Base-by-base conservation (phyloP, 2,888 invertebrate species). In the Tipula unca region DNA sequence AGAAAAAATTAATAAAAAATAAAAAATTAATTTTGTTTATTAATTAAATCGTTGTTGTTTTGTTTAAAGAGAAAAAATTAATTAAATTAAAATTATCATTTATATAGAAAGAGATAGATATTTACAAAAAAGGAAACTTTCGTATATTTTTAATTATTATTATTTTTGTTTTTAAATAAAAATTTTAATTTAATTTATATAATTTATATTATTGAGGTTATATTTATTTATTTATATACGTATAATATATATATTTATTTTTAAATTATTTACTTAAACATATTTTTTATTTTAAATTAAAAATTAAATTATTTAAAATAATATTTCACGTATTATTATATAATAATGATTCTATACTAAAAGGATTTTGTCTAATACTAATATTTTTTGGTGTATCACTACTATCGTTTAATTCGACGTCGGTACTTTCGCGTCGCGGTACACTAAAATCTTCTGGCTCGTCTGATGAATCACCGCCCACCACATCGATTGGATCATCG, bases 301-400 rank as follows among this genome's bases (percentile, higher is more conserved):
- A 20, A 14, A 85, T 85, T 32, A 35, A 39, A 85, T 85, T 25
- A 85, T 84, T 36, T 84, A 84, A 84, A 84, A 36, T 36, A 84
- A 32, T 84, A 85, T 87, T 86, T 88, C 87, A 88, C 85, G 88
- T 91, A 86, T 90, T 91, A 88, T 90, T 94, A 89, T 95, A 95
- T 89, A 97, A 93, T 88, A 97, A 91, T 86, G 96, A 96, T 90
- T 97, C 97, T 93, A 97, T 97, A 92, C 96, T 96, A 92, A 97
- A 97, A 85, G 97, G 96, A 91, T 96, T 96, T 87, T 93, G 92
- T 88, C 94, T 89, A 88, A 91, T 90, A 88, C 91, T 91, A 69
- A 69, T 69, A 90, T 92, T 94, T 92, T 85, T 85, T 90, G 93
- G 93, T 90, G 90, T 92, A 90, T 88, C 93, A 88, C 90, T 93